phyloP scores from a whole-genome alignment of 92 coral and sea anemone genomes.

The Desmophyllum pertusum region DNA sequence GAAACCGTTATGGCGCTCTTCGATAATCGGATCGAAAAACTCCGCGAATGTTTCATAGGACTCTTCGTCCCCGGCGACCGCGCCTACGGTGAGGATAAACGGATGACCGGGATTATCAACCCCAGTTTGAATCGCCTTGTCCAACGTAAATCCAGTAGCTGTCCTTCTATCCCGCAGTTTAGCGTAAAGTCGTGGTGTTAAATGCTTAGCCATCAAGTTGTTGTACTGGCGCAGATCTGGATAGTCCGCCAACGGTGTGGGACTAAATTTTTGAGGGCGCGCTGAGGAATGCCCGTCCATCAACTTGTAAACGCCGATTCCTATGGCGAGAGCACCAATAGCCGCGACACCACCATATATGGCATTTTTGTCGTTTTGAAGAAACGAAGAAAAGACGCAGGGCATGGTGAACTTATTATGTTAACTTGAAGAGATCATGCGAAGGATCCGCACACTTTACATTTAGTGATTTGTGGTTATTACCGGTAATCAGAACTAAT shows the following conservation, averaged over 20 bases:
- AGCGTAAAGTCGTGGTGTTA: conserved; percentile 85
- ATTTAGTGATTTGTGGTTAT: neutral
- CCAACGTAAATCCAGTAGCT: conserved; percentile 80
- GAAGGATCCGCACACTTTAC: neutral
- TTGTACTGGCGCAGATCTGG: conserved; percentile 92
- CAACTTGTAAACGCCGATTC: conserved; percentile 22
- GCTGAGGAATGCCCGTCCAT: conserved; percentile 22
- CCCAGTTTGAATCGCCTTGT: conserved; percentile 91
- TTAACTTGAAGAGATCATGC: neutral
- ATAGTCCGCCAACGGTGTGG: conserved; percentile 75
- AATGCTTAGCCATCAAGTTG: conserved; percentile 94
- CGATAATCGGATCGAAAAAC: conserved; percentile 91
- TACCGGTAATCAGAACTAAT: neutral
- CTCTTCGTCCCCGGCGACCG: conserved; percentile 97
- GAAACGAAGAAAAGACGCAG: neutral
- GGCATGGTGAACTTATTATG: neutral
- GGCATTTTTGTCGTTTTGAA: conserved; percentile 22
- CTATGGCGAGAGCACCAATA: conserved; percentile 49
- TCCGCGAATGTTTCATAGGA: conserved; percentile 82
- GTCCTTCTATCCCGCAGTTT: conserved; percentile 84
- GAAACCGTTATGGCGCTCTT: conserved; percentile 91
- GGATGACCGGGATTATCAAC: conserved; percentile 99
- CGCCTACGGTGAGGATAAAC: conserved; percentile 87
- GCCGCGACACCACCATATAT: conserved; percentile 23
- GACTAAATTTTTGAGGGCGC: conserved; percentile 16